Conservation (phyloP, 2,113 vertebrate genomes). For the Myotis brandtii region DNA sequence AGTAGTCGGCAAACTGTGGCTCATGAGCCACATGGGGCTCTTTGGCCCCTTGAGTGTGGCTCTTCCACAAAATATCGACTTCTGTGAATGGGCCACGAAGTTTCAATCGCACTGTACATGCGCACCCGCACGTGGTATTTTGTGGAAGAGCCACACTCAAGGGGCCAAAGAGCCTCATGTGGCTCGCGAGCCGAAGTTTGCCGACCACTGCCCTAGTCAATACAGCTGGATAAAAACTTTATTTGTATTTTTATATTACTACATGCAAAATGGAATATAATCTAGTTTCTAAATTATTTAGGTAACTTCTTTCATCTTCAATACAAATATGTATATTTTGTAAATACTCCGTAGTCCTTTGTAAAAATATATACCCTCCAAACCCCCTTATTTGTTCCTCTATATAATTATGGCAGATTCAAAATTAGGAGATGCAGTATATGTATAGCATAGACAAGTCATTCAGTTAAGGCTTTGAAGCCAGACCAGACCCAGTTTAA, state of each 20-base stretch:
- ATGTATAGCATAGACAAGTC: not conserved
- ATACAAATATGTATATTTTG: not conserved
- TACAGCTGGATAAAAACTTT: not conserved
- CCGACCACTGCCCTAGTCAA: not conserved
- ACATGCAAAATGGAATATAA: not conserved
- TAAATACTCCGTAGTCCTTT: not conserved
- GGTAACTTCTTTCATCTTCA: conserved; percentile 15
- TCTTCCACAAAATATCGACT: too few species aligned
- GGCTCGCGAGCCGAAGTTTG: too few species aligned
- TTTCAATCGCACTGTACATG: too few species aligned
- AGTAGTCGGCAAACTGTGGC: too few species aligned
- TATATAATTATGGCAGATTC: not conserved
- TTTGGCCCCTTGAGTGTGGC: too few species aligned
- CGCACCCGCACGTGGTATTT: too few species aligned
- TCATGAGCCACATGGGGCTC: too few species aligned
- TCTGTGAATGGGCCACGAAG: too few species aligned
- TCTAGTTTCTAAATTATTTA: conserved; percentile 3
- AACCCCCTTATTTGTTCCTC: not conserved
- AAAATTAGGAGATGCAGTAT: not conserved
- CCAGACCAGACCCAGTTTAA: not conserved
- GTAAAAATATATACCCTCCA: not conserved
- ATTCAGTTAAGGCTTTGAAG: not conserved
- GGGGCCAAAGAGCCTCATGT: too few species aligned
- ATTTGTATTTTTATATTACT: conserved; percentile 22
- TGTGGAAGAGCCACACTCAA: too few species aligned